Evolutionary conservation across 2,113 vertebrate species (phyloP).

Genomic region (Calonectris borealis): DNA sequence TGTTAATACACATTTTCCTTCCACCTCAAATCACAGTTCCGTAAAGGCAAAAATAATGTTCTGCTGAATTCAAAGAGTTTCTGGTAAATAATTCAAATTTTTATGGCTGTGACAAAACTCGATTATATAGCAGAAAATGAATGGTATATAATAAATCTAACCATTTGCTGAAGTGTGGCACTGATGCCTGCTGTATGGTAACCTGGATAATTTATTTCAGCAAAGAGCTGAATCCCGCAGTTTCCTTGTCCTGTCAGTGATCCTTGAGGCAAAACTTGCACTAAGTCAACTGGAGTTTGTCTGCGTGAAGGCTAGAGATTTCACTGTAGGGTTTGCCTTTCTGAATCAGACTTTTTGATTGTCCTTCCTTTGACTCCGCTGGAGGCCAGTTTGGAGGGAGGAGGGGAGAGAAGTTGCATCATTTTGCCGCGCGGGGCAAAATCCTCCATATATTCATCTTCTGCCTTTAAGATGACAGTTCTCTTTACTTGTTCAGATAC

Average conservation of each 20-base stretch:
- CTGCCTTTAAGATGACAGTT: not conserved
- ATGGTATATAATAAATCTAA: not conserved
- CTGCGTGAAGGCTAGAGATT: not conserved
- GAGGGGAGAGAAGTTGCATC: not conserved
- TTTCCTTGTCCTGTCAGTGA: not conserved
- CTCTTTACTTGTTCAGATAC: not conserved
- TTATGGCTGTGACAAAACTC: not conserved
- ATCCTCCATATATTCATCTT: not conserved
- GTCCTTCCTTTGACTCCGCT: not conserved
- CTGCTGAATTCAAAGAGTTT: not conserved
- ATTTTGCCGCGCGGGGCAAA: not conserved
- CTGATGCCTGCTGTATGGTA: not conserved
- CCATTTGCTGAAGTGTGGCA: not conserved
- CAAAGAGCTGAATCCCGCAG: not conserved
- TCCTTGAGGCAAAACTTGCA: not conserved
- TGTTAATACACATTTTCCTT: not conserved
- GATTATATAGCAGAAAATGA: not conserved
- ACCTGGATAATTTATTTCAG: not conserved
- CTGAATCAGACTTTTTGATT: not conserved
- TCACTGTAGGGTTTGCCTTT: not conserved
- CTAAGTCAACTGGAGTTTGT: not conserved
- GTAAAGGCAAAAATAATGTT: not conserved
- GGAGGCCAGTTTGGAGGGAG: not conserved
- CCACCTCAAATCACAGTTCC: not conserved
- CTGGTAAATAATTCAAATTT: not conserved